Evolutionary conservation across 2,113 vertebrate genomes (phyloP).

Genomic region (Tragelaphus strepsiceros): DNA sequence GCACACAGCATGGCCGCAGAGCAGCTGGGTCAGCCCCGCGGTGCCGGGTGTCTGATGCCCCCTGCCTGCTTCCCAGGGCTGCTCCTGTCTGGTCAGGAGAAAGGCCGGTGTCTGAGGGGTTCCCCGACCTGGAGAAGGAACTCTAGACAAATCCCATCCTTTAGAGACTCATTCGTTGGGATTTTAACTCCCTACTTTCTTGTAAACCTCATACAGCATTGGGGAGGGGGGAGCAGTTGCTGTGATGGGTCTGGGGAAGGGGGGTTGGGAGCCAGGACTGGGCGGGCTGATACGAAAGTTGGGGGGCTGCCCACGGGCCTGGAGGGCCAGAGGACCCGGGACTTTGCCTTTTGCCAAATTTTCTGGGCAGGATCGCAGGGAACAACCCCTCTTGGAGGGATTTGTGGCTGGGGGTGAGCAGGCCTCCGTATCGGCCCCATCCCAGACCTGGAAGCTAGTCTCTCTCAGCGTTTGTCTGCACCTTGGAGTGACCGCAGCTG

Average conservation of each 20-base stretch:
- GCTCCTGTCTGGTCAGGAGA: not conserved
- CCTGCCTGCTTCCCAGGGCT: not conserved
- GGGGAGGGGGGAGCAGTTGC: not conserved
- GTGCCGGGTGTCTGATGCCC: not conserved
- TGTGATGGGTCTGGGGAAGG: not conserved
- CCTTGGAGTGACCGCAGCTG: not conserved
- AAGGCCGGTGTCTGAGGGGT: not conserved
- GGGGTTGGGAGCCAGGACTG: not conserved
- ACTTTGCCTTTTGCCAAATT: not conserved
- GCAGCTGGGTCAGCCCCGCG: rapidly evolving
- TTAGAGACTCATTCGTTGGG: not conserved
- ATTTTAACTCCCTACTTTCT: not conserved
- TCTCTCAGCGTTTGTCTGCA: not conserved
- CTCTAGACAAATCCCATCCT: not conserved
- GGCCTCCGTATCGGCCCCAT: not conserved
- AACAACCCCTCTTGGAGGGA: not conserved
- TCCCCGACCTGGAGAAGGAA: not conserved
- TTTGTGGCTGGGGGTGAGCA: not conserved
- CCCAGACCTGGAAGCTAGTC: not conserved
- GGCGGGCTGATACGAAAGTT: not conserved
- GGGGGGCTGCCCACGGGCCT: rapidly evolving
- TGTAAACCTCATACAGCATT: no score
- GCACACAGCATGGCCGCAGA: rapidly evolving
- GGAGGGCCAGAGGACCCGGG: not conserved
- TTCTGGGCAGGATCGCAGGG: not conserved